Percentiles rank a stretch among this genome's conserved stretches.
Evolutionary conservation across 2,113 vertebrate genomes (phyloP).

Genomic region (Ursus arctos): DNA sequence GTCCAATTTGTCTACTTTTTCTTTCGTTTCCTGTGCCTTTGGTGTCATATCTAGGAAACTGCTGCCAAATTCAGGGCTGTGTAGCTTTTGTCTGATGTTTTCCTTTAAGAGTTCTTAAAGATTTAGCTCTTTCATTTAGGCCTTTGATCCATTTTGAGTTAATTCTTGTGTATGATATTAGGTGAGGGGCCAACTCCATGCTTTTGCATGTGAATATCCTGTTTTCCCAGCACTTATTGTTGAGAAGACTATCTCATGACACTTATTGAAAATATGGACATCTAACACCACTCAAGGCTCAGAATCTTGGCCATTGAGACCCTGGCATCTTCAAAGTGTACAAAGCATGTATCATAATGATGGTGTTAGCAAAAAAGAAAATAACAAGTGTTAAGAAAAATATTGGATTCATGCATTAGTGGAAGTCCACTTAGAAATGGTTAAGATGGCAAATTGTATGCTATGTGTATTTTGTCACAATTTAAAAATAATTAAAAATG

Average conservation of each 20-base stretch:
- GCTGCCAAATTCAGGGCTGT: neutral
- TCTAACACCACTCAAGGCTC: neutral
- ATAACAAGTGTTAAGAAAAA: neutral
- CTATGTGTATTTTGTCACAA: neutral
- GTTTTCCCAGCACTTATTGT: neutral
- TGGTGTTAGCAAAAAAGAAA: neutral
- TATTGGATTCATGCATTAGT: neutral
- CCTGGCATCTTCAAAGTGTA: neutral
- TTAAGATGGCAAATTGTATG: neutral
- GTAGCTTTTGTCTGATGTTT: neutral
- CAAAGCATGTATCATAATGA: neutral
- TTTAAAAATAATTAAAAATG: neutral
- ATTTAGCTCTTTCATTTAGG: neutral
- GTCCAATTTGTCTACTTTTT: neutral
- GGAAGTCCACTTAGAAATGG: neutral
- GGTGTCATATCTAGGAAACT: neutral
- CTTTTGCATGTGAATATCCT: neutral
- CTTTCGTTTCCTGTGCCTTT: neutral
- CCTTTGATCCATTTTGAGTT: neutral
- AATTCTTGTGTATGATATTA: neutral
- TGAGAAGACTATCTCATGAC: neutral
- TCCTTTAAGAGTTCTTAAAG: neutral
- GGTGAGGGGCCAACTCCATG: neutral
- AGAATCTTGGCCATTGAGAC: neutral
- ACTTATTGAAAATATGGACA: neutral